phyloP scores from a whole-genome alignment of 2,888 invertebrate genomes.

The Rhyacophila evoluta region DNA sequence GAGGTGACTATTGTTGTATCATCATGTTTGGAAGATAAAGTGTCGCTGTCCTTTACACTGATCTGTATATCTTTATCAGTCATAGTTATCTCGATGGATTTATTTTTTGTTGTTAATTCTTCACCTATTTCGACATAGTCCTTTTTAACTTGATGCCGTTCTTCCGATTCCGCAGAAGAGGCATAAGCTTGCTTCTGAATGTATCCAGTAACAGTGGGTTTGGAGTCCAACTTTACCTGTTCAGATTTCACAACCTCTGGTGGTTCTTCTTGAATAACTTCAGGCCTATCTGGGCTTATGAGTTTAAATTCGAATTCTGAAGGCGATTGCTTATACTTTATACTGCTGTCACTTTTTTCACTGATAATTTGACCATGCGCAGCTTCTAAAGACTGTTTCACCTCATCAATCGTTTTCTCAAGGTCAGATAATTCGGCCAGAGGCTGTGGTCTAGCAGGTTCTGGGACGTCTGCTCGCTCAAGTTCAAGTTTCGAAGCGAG shows the following conservation, averaged over 20 bases:
- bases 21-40: conserved; percentile 60
- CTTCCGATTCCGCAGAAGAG: conserved; percentile 52
- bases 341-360: conserved; percentile 73
- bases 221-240: conserved; percentile 63
- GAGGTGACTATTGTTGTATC: conserved; percentile 64
- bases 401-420: conserved; percentile 79
- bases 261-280: conserved; percentile 73
- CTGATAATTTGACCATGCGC: conserved; percentile 78
- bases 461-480: conserved; percentile 68
- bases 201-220: conserved; percentile 59
- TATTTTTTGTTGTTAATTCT: conserved; percentile 56
- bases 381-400: conserved; percentile 77
- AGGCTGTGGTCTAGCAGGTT: conserved; percentile 67
- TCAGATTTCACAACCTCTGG: conserved; percentile 63
- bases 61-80: conserved; percentile 55
- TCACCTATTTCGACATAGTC: conserved; percentile 57
- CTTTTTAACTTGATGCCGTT: conserved; percentile 57
- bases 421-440: conserved; percentile 71
- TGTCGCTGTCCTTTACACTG: conserved; percentile 64
- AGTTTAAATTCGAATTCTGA: conserved; percentile 81
- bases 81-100: conserved; percentile 47
- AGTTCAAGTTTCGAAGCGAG: conserved; percentile 69
- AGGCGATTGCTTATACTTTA: conserved; percentile 78
- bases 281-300: conserved; percentile 69
- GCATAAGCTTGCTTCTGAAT: conserved; percentile 50